Percentiles rank a stretch among this genome's conserved stretches.
Conservation (phyloP, 2,888 invertebrate genomes). For the Rotaria macrura region DNA sequence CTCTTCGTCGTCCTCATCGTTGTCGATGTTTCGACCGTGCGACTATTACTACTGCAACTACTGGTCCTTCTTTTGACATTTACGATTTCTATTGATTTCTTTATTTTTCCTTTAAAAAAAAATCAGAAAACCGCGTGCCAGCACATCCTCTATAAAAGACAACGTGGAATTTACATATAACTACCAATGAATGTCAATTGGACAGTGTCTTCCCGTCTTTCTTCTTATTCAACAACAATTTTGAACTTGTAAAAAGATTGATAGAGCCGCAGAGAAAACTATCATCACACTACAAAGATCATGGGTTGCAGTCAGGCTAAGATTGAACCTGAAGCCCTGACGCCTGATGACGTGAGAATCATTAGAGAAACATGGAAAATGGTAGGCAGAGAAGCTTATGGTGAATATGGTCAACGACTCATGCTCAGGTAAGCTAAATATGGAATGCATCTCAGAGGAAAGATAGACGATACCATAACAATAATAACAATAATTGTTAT, state of each 20-base stretch:
- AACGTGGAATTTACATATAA: not conserved
- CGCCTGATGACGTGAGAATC: not conserved
- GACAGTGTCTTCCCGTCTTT: not conserved
- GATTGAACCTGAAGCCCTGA: conserved; percentile 1
- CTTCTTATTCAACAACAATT: not conserved
- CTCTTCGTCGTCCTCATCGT: not conserved
- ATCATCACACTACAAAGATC: not conserved
- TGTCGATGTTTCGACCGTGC: not conserved
- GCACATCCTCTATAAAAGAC: not conserved
- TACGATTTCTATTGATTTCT: not conserved
- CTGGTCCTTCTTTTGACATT: not conserved
- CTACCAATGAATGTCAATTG: not conserved
- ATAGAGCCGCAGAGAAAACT: not conserved
- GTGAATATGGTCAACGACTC: not conserved
- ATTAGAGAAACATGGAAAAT: conserved; percentile 18
- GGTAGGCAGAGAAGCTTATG: conserved; percentile 13
- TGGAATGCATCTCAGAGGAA: not conserved
- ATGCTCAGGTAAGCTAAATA: not conserved
- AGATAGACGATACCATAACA: not conserved
- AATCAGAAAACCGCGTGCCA: not conserved
- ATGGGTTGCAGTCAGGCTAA: conserved; percentile 10
- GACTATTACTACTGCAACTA: not conserved
- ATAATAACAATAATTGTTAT: too few relatives aligned
- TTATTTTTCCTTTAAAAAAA: not conserved
- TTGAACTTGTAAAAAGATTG: not conserved